Evolutionary conservation across 2,797 vertebrate species (phyloP), one percentile per base, ranked within the genome.

Genomic region (Sebastes flavidus): DNA sequence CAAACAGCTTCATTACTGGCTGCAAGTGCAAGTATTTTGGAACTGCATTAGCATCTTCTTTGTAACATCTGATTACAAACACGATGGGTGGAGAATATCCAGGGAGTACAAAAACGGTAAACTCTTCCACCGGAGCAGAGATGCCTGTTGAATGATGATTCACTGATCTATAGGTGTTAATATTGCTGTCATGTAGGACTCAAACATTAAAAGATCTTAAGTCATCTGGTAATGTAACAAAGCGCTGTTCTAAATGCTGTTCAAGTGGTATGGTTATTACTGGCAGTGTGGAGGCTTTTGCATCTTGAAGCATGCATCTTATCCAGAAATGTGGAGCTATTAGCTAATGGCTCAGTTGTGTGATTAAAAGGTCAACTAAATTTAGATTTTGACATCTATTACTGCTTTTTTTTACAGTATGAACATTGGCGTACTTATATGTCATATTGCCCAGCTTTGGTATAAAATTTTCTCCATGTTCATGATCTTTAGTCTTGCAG

Each of bases 201-300:
- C 32, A 83, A 68, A 77, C 16, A 1, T 68, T 63, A 65, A 75
- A 77, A 85, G 65, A 85, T 84, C 62, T 81, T 68, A 75, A 81
- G 75, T 77, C 83, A 89, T 84, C 82, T 87, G 84, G 65, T 24
- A 25, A 70, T 38, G 36, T 36, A 65, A 80, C 80, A 86, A 79
- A 79, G 71, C 38, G 65, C 60, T 74, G 8, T 77, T 80, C 66
- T 82, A 73, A 78, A 85, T 62, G 58, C 52, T 60, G 36, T 79
- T 83, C 72, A 68, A 85, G 71, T 78, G 62, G 54, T 70, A 59
- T 30, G 16, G 72, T 82, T 58, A 83, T 88, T 82, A 54, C 71
- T 65, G 24, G 49, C 61, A 75, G 74, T 32, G 67, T 18, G 36
- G 58, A 52, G 20, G 54, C 30, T 52, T 75, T 70, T 55, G 38